Conservation (phyloP, 2,797 vertebrate species). For the Pseudomugil gertrudae region DNA sequence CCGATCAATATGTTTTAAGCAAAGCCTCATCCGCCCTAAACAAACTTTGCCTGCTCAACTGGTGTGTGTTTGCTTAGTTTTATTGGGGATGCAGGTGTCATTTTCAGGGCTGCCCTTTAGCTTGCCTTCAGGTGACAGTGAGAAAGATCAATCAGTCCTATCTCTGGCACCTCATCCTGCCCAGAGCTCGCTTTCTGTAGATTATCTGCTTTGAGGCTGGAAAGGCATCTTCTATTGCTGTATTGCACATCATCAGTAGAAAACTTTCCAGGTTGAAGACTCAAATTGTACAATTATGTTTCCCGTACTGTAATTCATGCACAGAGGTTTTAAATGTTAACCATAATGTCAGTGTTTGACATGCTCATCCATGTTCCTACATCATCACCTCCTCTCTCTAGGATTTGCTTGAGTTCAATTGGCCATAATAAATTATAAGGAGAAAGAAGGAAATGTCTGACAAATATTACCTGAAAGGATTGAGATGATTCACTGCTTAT, state of each 20-base stretch:
- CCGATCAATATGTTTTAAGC: slow-evolving; percentile 71
- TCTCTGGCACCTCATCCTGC: slow-evolving; percentile 39
- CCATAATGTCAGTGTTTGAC: background rate
- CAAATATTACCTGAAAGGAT: too few relatives aligned
- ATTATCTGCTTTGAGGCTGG: background rate
- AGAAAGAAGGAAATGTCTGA: too few relatives aligned
- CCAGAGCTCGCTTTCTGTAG: slow-evolving; percentile 4
- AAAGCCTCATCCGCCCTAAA: slow-evolving; percentile 41
- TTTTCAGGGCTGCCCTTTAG: slow-evolving; percentile 48
- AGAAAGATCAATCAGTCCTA: slow-evolving; percentile 39
- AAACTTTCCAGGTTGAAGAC: background rate
- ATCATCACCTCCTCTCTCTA: background rate
- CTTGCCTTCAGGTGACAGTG: slow-evolving; percentile 42
- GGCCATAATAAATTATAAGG: too few relatives aligned
- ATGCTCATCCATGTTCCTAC: background rate
- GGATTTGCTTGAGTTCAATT: too few relatives aligned
- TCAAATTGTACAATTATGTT: too few relatives aligned
- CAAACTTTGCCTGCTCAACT: slow-evolving; percentile 53
- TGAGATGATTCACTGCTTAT: too few relatives aligned
- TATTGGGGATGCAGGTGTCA: slow-evolving; percentile 39
- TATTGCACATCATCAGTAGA: background rate
- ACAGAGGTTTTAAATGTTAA: background rate
- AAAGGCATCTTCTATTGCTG: background rate
- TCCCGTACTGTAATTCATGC: too few relatives aligned
- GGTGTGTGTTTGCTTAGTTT: slow-evolving; percentile 62